These are phyloP conservation scores for Unio pictorum DNA, from an alignment of 2,888 invertebrate species.

Conservation along the genomic window DNA sequence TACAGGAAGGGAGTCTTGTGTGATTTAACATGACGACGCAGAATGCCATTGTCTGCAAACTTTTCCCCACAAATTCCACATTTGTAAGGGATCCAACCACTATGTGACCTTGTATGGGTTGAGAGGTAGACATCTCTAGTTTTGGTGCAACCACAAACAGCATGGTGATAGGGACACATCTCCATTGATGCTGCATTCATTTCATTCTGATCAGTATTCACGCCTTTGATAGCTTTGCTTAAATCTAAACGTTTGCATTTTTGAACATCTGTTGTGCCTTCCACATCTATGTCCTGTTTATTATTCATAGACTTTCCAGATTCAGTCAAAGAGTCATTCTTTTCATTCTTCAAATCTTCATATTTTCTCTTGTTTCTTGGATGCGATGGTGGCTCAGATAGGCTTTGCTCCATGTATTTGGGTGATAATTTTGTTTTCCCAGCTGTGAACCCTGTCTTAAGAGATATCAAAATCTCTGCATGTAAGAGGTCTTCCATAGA, in stretches of 20 bases:
- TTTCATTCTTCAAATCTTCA: conserved; percentile 4
- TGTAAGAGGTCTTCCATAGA: conserved; percentile 34
- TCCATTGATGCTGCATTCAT: background rate
- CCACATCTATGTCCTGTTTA: background rate
- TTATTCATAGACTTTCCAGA: background rate
- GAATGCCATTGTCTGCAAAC: conserved; percentile 16
- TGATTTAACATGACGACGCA: conserved; percentile 14
- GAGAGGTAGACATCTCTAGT: background rate
- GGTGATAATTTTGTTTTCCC: conserved; percentile 15
- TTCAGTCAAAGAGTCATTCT: conserved; percentile 2
- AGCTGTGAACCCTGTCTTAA: conserved; percentile 18
- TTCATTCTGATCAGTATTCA: background rate
- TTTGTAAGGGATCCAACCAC: conserved; percentile 10
- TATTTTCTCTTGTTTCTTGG: conserved; percentile 5
- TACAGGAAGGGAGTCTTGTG: conserved; percentile 11
- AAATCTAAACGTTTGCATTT: background rate
- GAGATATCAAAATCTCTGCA: conserved; percentile 34
- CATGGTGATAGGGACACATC: background rate
- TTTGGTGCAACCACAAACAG: background rate
- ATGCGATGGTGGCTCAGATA: background rate
- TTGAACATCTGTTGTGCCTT: too few species aligned
- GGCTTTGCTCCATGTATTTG: conserved; percentile 4
- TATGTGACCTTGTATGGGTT: background rate
- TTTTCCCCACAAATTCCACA: conserved; percentile 41
- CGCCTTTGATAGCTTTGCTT: background rate